A percentile compares a stretch with the other conserved stretches of the same genome.
These are phyloP conservation scores for Stigmatopora argus DNA, from an alignment of 2,113 vertebrate genomes.

Conservation along the genomic window DNA sequence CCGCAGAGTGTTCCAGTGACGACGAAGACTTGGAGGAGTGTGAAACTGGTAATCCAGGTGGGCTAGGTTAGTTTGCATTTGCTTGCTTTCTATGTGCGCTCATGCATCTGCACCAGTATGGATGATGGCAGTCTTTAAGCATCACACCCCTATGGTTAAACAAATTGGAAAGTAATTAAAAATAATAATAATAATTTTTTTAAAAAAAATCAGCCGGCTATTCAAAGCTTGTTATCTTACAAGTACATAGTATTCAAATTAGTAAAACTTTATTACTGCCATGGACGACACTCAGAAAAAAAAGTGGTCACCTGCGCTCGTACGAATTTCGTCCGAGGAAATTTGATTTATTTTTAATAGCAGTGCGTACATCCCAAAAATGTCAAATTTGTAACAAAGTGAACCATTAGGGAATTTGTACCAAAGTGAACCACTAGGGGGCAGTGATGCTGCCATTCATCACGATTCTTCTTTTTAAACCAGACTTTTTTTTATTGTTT, in stretches of 20 bases:
- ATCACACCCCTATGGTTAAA: conserved; percentile 87
- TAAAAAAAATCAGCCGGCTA: not conserved
- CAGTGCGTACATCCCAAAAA: conserved; percentile 32
- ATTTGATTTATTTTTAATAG: conserved; percentile 17
- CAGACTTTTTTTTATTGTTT: conserved; percentile 68
- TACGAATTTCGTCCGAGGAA: conserved; percentile 78
- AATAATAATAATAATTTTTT: too few relatives aligned
- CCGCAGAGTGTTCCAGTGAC: conserved; percentile 96
- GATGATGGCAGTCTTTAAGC: conserved; percentile 70
- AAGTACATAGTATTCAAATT: not conserved
- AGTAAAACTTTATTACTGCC: conserved; percentile 25
- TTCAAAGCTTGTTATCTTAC: not conserved
- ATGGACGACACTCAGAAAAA: conserved; percentile 70
- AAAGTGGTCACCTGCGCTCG: conserved; percentile 69
- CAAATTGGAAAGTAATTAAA: conserved; percentile 66
- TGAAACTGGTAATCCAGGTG: conserved; percentile 91
- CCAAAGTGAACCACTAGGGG: conserved; percentile 76
- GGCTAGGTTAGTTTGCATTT: conserved; percentile 97
- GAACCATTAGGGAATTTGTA: conserved; percentile 79
- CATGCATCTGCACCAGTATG: conserved; percentile 77
- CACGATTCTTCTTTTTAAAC: conserved; percentile 14
- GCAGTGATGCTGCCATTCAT: conserved; percentile 81
- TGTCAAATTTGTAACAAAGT: conserved; percentile 77
- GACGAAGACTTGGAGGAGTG: conserved; percentile 98
- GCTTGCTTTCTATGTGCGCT: conserved; percentile 80